Conservation (phyloP, 2,113 vertebrate species). For the Nesoenas mayeri region DNA sequence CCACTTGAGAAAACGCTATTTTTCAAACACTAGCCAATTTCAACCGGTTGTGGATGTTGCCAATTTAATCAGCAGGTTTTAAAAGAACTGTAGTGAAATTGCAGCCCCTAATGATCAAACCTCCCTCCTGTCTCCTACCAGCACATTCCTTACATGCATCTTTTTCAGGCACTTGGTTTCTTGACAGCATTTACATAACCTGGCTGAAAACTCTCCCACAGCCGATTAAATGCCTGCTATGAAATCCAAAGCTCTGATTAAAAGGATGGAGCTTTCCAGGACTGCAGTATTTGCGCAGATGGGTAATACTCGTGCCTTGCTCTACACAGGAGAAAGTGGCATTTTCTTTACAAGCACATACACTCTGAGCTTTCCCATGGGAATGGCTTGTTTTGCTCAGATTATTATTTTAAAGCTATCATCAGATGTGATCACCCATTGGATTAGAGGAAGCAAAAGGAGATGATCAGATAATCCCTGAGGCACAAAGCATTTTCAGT, state of each 20-base stretch:
- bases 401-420: constrained; percentile 36
- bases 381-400: constrained; percentile 14
- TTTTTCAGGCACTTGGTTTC: not conserved
- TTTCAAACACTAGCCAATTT: not conserved
- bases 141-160: not conserved
- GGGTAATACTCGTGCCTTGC: not conserved
- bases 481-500: not conserved
- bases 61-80: not conserved
- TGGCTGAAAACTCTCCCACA: constrained; percentile 21
- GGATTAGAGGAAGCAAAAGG: constrained; percentile 33
- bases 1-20: not conserved
- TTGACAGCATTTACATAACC: constrained; percentile 45
- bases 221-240: not conserved
- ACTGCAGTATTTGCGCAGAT: not conserved
- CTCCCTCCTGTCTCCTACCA: not conserved
- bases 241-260: constrained; percentile 31
- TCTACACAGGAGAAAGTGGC: not conserved
- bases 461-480: constrained; percentile 29
- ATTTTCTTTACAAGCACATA: not conserved
- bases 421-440: constrained; percentile 5
- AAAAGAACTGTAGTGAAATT: not conserved
- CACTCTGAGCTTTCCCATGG: not conserved
- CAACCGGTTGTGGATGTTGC: not conserved
- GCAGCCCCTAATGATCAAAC: not conserved
- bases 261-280: constrained; percentile 16